These are phyloP conservation scores for Dorcus hopei DNA, from an alignment of 2,888 invertebrate species.

Conservation along the genomic window DNA sequence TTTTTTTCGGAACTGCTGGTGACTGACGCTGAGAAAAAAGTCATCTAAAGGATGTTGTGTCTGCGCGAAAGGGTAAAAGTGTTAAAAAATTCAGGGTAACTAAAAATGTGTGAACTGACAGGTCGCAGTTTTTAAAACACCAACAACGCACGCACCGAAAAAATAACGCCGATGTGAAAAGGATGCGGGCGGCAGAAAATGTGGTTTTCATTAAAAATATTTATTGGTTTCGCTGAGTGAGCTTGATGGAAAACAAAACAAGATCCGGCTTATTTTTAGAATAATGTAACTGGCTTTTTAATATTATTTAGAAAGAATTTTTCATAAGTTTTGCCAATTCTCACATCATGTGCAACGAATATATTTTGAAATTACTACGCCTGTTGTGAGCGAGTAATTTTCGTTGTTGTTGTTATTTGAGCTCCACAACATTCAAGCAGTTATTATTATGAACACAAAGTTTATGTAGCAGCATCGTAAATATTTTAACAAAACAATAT, in stretches of 20 bases:
- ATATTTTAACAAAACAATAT: too few relatives aligned
- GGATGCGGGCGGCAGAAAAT: neutral
- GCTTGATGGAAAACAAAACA: constrained; percentile 13
- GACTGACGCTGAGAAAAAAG: constrained; percentile 19
- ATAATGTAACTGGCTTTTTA: constrained; percentile 1
- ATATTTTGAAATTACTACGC: too few relatives aligned
- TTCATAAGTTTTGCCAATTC: too few relatives aligned
- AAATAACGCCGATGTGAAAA: neutral
- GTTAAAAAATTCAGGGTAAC: constrained; percentile 33
- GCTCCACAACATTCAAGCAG: too few relatives aligned
- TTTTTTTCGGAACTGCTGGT: constrained; percentile 3
- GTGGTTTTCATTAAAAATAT: constrained; percentile 15
- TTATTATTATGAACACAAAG: too few relatives aligned
- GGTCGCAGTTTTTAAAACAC: constrained; percentile 26
- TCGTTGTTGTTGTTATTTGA: too few relatives aligned
- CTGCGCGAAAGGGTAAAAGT: constrained; percentile 38
- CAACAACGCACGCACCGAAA: neutral
- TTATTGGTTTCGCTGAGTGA: constrained; percentile 14
- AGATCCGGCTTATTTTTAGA: constrained; percentile 10
- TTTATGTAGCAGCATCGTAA: too few relatives aligned
- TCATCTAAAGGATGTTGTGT: constrained; percentile 41
- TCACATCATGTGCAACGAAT: too few relatives aligned
- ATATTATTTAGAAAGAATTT: too few relatives aligned
- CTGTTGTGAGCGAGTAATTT: too few relatives aligned
- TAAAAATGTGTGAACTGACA: constrained; percentile 36